Percentiles rank a stretch among this genome's conserved stretches.
Conservation (phyloP, 2,888 invertebrate genomes). For the Oligia latruncula region DNA sequence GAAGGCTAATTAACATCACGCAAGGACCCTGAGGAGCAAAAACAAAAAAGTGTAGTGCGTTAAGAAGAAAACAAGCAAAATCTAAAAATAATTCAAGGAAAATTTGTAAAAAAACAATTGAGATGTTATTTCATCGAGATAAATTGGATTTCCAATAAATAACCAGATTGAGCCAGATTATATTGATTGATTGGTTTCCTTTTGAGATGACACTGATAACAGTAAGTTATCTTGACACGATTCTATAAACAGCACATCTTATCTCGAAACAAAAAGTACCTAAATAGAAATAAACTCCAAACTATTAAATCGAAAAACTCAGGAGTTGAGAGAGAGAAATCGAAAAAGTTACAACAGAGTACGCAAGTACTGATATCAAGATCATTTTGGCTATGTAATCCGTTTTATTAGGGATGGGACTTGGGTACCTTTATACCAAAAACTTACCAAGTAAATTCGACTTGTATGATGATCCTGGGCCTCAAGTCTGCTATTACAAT, state of each 20-base stretch:
- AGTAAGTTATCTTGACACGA: background rate
- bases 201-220: slow-evolving; percentile 4
- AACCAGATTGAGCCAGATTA: background rate
- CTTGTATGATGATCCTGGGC: too few species aligned
- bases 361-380: slow-evolving; percentile 54
- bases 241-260: slow-evolving; percentile 6
- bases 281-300: slow-evolving; percentile 11
- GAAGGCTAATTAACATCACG: too few species aligned
- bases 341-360: slow-evolving; percentile 61
- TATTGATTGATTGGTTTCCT: slow-evolving; percentile 28
- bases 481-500: too few species aligned
- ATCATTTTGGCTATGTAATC: slow-evolving; percentile 56
- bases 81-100: slow-evolving; percentile 37
- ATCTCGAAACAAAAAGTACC: background rate
- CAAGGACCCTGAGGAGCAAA: too few species aligned
- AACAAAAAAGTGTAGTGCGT: too few species aligned
- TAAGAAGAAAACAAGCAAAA: slow-evolving; percentile 11
- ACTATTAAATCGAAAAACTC: slow-evolving; percentile 54
- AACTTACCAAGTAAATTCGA: background rate
- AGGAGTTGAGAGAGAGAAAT: slow-evolving; percentile 39
- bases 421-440: background rate
- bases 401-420: slow-evolving; percentile 56
- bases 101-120: slow-evolving; percentile 10
- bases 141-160: background rate
- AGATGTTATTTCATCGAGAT: slow-evolving; percentile 19